Percentiles rank a stretch among this genome's conserved stretches.
Conservation (phyloP, 2,888 invertebrate species). For the Globia sparganii region DNA sequence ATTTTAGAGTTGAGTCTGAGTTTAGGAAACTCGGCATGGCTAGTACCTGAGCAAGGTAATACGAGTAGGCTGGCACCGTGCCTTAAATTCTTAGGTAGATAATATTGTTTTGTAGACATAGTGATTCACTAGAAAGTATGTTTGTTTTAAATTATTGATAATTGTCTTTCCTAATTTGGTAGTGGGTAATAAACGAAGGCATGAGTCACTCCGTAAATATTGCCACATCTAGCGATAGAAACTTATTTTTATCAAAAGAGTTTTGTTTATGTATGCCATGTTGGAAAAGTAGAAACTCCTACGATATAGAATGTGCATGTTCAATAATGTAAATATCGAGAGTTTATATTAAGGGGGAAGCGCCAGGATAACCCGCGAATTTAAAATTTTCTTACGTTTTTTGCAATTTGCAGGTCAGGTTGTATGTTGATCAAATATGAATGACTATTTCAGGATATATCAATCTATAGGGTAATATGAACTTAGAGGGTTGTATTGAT, state of each 20-base stretch:
- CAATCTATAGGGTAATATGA: not conserved
- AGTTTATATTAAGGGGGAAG: not conserved
- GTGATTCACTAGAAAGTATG: slow-evolving; percentile 56
- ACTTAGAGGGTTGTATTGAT: too few species aligned
- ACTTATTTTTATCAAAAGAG: not conserved
- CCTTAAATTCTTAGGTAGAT: not conserved
- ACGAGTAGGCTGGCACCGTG: not conserved
- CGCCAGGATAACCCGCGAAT: too few species aligned
- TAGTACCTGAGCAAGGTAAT: not conserved
- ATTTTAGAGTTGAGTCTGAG: not conserved
- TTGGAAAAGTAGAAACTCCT: not conserved
- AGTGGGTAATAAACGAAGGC: not conserved
- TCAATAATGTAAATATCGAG: not conserved
- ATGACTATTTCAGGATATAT: not conserved
- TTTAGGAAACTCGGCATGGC: not conserved
- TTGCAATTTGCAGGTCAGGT: not conserved
- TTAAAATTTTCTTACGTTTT: not conserved
- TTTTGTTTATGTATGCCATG: not conserved
- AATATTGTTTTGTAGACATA: not conserved
- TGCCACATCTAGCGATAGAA: slow-evolving; percentile 1
- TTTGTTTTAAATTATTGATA: slow-evolving; percentile 32
- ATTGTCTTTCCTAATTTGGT: slow-evolving; percentile 40
- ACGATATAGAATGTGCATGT: not conserved
- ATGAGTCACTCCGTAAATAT: slow-evolving; percentile 17
- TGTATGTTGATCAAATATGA: not conserved